Percentiles rank a stretch among this genome's conserved stretches.
Conservation (phyloP, 2,888 invertebrate genomes). For the Stegana nigrithorax region DNA sequence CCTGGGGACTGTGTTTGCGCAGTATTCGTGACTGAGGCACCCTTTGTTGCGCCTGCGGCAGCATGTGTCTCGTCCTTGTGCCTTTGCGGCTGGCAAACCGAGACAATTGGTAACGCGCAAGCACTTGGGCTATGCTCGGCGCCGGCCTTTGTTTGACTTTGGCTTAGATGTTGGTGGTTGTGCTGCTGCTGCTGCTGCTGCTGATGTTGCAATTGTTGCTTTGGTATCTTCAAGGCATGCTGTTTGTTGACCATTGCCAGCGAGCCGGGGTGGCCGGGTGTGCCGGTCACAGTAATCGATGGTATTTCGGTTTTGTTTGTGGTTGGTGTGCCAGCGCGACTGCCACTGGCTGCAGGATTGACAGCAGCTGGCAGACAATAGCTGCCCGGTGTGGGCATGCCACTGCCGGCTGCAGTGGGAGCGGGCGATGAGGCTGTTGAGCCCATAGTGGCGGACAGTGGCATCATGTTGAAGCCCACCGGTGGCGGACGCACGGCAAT, state of each 20-base stretch:
- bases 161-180: too few relatives aligned
- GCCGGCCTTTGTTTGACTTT: too few relatives aligned
- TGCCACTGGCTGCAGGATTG: slow-evolving; percentile 10
- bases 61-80: not conserved
- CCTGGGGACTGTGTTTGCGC: too few relatives aligned
- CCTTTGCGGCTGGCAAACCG: not conserved
- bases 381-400: too few relatives aligned
- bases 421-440: slow-evolving; percentile 30
- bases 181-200: slow-evolving; percentile 24
- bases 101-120: too few relatives aligned
- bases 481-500: slow-evolving; percentile 54
- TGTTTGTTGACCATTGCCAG: slow-evolving; percentile 44
- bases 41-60: not conserved
- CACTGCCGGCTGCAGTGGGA: too few relatives aligned
- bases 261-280: slow-evolving; percentile 49
- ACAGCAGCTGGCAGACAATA: slow-evolving; percentile 10
- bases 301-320: slow-evolving; percentile 54
- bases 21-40: too few relatives aligned
- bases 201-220: slow-evolving; percentile 30
- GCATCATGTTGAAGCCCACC: slow-evolving; percentile 57
- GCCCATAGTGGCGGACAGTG: slow-evolving; percentile 59
- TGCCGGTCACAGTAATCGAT: slow-evolving; percentile 58
- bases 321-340: slow-evolving; percentile 48
- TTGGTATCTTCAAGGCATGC: slow-evolving; percentile 46
- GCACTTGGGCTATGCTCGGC: too few relatives aligned